Evolutionary conservation across 2,888 invertebrate species (phyloP).

Genomic region (Watsonalla cultraria): DNA sequence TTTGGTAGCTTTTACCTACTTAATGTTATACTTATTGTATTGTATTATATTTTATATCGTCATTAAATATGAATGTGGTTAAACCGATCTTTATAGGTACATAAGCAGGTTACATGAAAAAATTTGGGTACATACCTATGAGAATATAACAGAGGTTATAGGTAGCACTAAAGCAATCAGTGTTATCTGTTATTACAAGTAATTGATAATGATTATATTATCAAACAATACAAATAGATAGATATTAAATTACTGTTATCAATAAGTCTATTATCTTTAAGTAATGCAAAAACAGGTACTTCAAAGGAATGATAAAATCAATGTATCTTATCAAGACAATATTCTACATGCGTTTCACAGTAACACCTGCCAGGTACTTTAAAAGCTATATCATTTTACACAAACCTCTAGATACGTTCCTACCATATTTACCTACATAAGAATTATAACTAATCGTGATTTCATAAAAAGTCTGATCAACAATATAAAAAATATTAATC

Average conservation of each 20-base stretch:
- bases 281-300: constrained; percentile 63
- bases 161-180: constrained; percentile 39
- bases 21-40: not conserved
- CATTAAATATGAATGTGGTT: too few relatives aligned
- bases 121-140: too few relatives aligned
- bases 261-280: constrained; percentile 68
- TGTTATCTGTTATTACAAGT: constrained; percentile 48
- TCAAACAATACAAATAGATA: constrained; percentile 72
- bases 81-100: too few relatives aligned
- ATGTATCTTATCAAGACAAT: constrained; percentile 51
- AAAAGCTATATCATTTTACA: constrained; percentile 7
- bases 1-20: constrained; percentile 3
- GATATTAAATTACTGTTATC: constrained; percentile 67
- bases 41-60: too few relatives aligned
- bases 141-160: constrained; percentile 5
- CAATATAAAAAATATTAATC: constrained; percentile 4
- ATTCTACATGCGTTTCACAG: constrained; percentile 28
- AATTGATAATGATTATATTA: constrained; percentile 60
- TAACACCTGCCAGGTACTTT: constrained; percentile 6
- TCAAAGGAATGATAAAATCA: constrained; percentile 65
- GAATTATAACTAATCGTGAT: too few relatives aligned
- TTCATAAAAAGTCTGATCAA: not conserved
- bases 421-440: constrained; percentile 5
- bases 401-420: not conserved
- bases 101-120: not conserved